Evolutionary conservation across 2,797 vertebrate genomes (phyloP).

Genomic region (Catamblyrhynchus diadema): DNA sequence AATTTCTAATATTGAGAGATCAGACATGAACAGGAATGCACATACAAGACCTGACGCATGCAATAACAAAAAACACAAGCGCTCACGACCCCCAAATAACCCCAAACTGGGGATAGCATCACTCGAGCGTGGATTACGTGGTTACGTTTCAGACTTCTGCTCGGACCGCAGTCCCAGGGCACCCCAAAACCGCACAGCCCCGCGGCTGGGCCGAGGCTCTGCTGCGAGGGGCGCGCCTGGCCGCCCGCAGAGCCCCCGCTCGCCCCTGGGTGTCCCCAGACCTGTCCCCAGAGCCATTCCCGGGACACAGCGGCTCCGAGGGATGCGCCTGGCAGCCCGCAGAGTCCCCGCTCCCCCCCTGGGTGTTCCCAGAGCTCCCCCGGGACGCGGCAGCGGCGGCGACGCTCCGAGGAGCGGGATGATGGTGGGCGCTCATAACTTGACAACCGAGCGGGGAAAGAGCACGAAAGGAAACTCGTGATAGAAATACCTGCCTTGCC

Average conservation of each 20-base stretch:
- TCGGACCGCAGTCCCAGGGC: background rate
- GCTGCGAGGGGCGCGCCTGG: too few species aligned
- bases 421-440: background rate
- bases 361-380: background rate
- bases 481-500: background rate
- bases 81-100: background rate
- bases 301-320: background rate
- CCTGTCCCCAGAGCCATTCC: background rate
- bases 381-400: accelerated
- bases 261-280: background rate
- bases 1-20: background rate
- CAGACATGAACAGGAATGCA: background rate
- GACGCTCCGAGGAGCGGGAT: background rate
- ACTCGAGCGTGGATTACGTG: background rate
- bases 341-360: background rate
- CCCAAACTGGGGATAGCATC: background rate
- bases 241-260: background rate
- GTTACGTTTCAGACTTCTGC: background rate
- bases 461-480: background rate
- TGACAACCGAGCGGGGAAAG: background rate
- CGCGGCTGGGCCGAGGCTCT: background rate
- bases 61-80: background rate
- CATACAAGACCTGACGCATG: background rate
- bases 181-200: background rate
- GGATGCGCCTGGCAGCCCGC: background rate